Evolutionary conservation across 2,888 invertebrate species (phyloP).

Genomic region (Amphiduros pacificus): DNA sequence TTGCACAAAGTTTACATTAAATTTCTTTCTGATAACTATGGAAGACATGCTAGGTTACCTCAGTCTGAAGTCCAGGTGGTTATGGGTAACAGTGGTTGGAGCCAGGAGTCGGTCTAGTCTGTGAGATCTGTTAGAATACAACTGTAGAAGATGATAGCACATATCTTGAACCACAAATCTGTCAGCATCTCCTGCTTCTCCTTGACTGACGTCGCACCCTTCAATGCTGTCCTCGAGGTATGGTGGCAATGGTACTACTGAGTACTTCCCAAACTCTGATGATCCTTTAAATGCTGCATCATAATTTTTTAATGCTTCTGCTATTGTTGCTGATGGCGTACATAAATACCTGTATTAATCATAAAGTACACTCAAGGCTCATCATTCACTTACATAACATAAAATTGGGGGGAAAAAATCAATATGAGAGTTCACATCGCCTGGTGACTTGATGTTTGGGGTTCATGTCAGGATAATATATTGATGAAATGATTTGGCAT

Average conservation of each 20-base stretch:
- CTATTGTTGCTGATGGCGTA: constrained; percentile 72
- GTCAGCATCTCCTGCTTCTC: constrained; percentile 21
- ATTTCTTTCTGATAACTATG: no score
- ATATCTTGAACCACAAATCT: constrained; percentile 63
- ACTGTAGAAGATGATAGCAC: constrained; percentile 79
- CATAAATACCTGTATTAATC: constrained; percentile 68
- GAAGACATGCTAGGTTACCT: no score
- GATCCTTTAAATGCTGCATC: constrained; percentile 64
- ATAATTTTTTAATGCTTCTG: constrained; percentile 74
- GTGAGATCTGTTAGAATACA: constrained; percentile 67
- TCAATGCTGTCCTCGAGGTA: constrained; percentile 43
- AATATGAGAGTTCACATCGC: neutral
- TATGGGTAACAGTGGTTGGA: constrained; percentile 76
- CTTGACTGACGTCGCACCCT: constrained; percentile 17
- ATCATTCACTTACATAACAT: no score
- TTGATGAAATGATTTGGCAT: neutral
- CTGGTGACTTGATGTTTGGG: neutral
- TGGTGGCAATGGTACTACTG: constrained; percentile 51
- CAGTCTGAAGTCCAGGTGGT: constrained; percentile 79
- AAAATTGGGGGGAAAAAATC: neutral
- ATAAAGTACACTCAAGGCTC: no score
- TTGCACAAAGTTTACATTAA: no score
- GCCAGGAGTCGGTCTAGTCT: constrained; percentile 71
- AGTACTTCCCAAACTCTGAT: constrained; percentile 38
- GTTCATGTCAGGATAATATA: neutral